These are phyloP conservation scores for Ptychoptera albimana DNA, from an alignment of 2,888 invertebrate species.

Conservation along the genomic window DNA sequence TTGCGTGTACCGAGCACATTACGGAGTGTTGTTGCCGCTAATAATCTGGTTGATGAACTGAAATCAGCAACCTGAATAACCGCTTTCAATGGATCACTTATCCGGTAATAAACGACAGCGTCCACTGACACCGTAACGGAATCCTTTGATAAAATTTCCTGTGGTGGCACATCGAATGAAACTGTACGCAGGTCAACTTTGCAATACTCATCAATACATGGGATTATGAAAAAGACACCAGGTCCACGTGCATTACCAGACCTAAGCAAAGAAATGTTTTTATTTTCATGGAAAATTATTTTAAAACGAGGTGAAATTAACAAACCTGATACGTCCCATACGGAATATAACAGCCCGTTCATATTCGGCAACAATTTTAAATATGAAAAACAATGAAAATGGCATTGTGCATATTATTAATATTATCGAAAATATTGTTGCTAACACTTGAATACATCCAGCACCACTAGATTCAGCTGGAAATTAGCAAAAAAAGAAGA, in stretches of 20 bases:
- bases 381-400: conserved; percentile 68
- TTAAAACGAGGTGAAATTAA: background rate
- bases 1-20: conserved; percentile 88
- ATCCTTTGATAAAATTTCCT: conserved; percentile 90
- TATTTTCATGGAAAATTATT: background rate
- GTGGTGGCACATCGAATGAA: conserved; percentile 91
- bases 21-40: conserved; percentile 71
- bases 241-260: conserved; percentile 66
- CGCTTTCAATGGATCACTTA: conserved; percentile 62
- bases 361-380: conserved; percentile 78
- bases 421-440: conserved; percentile 53
- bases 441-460: conserved; percentile 56
- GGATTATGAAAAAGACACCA: conserved; percentile 87
- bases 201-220: conserved; percentile 84
- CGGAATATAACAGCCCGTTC: conserved; percentile 82
- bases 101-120: conserved; percentile 72
- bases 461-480: conserved; percentile 48
- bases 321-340: conserved; percentile 51
- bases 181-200: conserved; percentile 88
- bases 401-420: conserved; percentile 64
- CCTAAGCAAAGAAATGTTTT: conserved; percentile 12
- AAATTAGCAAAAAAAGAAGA: conserved; percentile 24
- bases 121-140: conserved; percentile 90
- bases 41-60: conserved; percentile 64
- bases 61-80: conserved; percentile 58